Conservation (phyloP, 2,888 invertebrate species). For the Eupithecia insigniata region DNA sequence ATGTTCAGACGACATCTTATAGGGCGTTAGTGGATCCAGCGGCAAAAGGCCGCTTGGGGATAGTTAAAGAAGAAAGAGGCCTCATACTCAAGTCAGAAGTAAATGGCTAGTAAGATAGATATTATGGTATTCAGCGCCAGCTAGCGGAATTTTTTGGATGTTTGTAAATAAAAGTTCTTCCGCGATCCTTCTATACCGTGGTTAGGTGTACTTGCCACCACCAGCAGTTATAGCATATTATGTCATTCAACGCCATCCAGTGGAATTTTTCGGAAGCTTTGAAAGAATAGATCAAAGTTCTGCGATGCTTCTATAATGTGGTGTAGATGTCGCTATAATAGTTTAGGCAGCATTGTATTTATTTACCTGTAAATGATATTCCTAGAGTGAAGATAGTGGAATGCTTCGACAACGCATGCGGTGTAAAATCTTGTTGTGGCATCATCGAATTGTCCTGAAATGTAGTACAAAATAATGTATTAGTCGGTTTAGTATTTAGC, state of each 20-base stretch:
- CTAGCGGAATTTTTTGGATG: too few species aligned
- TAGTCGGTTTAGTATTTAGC: neutral
- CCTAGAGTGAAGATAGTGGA: conserved; percentile 97
- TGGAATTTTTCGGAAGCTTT: neutral
- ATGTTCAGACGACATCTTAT: neutral
- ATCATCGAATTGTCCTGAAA: conserved; percentile 93
- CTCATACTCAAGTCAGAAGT: neutral
- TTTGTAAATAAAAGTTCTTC: too few species aligned
- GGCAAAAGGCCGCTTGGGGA: neutral
- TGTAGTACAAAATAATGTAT: neutral
- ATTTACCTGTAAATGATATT: conserved; percentile 94
- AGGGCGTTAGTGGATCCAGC: neutral
- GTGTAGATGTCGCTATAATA: neutral
- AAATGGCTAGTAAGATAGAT: neutral
- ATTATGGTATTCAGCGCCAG: neutral
- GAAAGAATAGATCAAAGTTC: neutral
- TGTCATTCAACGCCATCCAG: neutral
- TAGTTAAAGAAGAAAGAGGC: neutral
- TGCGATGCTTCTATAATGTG: neutral
- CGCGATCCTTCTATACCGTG: too few species aligned
- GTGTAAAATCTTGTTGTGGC: conserved; percentile 97
- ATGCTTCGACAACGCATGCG: conserved; percentile 98
- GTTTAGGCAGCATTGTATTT: neutral
- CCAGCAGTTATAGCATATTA: neutral
- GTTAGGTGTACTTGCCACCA: too few species aligned